Conservation (phyloP, 2,113 vertebrate species). For the Synodontis membranacea region DNA sequence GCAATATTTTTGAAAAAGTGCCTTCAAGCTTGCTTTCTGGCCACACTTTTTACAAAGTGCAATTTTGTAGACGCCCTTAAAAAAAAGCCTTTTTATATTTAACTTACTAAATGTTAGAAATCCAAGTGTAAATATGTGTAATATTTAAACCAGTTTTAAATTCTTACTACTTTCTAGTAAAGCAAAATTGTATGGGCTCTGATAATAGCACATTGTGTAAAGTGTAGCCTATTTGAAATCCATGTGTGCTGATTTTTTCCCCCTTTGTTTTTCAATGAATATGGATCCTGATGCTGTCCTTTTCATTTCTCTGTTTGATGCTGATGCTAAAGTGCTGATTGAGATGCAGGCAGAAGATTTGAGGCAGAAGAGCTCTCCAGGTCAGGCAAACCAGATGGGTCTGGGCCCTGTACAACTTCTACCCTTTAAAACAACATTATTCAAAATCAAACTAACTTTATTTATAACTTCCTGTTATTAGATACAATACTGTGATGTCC, state of each 20-base stretch:
- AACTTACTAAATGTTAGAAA: neutral
- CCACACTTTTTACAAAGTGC: constrained; percentile 50
- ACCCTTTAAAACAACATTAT: constrained; percentile 34
- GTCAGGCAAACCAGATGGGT: constrained; percentile 63
- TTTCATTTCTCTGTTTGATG: constrained; percentile 63
- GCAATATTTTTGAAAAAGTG: neutral
- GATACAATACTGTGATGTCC: constrained; percentile 30
- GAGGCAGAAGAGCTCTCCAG: constrained; percentile 78
- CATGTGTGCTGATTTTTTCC: constrained; percentile 50
- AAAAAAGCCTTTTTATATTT: neutral
- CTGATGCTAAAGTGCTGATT: constrained; percentile 75
- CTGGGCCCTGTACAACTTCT: constrained; percentile 25
- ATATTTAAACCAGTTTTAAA: neutral
- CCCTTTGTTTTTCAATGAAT: constrained; percentile 45
- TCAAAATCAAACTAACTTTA: constrained; percentile 16
- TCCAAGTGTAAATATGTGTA: neutral
- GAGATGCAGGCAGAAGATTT: constrained; percentile 83
- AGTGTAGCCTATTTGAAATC: constrained; percentile 33
- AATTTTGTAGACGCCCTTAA: neutral
- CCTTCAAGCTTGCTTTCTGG: constrained; percentile 22
- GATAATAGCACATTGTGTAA: constrained; percentile 46
- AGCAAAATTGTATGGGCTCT: neutral
- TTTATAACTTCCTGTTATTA: constrained; percentile 17
- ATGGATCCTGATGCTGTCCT: constrained; percentile 57
- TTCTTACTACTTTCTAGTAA: neutral